These are phyloP conservation scores for Drosophila rhopaloa DNA, from an alignment of 1,140 invertebrate genomes.

Conservation along the genomic window DNA sequence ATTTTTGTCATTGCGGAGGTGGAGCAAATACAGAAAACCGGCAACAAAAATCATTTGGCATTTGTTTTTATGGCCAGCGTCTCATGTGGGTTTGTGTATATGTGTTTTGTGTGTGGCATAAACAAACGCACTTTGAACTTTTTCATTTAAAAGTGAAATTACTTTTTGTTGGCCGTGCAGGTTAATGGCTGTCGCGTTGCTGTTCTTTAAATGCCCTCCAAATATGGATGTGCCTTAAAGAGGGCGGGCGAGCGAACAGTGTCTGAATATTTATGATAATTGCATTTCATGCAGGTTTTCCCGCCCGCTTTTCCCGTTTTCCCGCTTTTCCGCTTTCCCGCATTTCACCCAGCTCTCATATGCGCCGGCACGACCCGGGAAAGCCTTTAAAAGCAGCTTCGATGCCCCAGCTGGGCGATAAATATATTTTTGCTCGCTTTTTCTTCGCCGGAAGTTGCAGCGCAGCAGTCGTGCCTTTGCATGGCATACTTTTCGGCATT, in stretches of 20 bases:
- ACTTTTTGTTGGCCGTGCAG: slow-evolving; percentile 62
- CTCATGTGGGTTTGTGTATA: slow-evolving; percentile 25
- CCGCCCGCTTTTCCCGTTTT: slow-evolving; percentile 19
- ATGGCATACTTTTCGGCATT: slow-evolving; percentile 73
- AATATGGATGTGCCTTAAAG: slow-evolving; percentile 53
- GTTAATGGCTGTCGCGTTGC: slow-evolving; percentile 64
- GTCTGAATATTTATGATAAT: slow-evolving; percentile 80
- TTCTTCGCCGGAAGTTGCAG: slow-evolving; percentile 37
- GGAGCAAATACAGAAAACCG: slow-evolving; percentile 17
- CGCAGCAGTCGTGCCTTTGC: slow-evolving; percentile 56
- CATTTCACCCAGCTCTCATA: slow-evolving; percentile 40
- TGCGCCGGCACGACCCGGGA: slow-evolving; percentile 47
- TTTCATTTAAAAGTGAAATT: slow-evolving; percentile 82
- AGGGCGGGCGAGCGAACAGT: slow-evolving; percentile 17
- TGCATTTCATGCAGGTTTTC: slow-evolving; percentile 76
- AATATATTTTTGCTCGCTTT: slow-evolving; percentile 41
- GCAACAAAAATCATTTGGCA: slow-evolving; percentile 71
- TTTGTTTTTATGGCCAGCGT: slow-evolving; percentile 76
- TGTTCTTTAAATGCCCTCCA: slow-evolving; percentile 76
- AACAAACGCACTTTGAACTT: slow-evolving; percentile 80
- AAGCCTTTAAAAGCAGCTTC: slow-evolving; percentile 76
- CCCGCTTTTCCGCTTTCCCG: neutral
- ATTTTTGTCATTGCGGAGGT: slow-evolving; percentile 49
- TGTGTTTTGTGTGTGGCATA: slow-evolving; percentile 33
- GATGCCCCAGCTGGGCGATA: slow-evolving; percentile 48